These are phyloP conservation scores for Troilus luridus DNA, from an alignment of 2,888 invertebrate species.

Conservation along the genomic window DNA sequence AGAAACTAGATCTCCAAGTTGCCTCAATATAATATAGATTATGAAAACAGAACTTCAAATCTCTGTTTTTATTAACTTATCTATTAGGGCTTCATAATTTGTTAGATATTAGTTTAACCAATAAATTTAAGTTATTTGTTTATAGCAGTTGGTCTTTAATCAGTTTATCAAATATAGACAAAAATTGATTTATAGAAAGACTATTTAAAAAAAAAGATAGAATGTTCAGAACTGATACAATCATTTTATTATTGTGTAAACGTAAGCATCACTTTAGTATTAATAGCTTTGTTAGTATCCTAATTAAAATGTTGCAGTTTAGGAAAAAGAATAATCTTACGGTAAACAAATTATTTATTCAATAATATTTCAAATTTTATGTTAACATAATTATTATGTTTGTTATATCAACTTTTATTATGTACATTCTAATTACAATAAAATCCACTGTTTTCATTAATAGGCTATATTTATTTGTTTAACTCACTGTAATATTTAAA, in stretches of 20 bases:
- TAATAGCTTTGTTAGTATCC: neutral
- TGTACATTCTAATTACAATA: slow-evolving; percentile 13
- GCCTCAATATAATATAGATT: slow-evolving; percentile 11
- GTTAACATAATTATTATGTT: slow-evolving; percentile 41
- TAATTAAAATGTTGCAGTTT: neutral
- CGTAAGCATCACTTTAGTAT: neutral
- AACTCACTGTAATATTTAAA: neutral
- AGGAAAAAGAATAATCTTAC: neutral
- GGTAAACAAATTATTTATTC: slow-evolving; percentile 20
- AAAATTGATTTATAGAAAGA: neutral
- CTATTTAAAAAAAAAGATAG: slow-evolving; percentile 27
- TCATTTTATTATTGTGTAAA: neutral
- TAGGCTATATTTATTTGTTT: neutral
- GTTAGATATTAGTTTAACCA: slow-evolving; percentile 37
- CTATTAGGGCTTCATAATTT: slow-evolving; percentile 26
- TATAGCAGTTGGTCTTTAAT: neutral
- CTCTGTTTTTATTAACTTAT: slow-evolving; percentile 27
- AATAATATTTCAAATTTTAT: slow-evolving; percentile 9
- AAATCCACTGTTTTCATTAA: slow-evolving; percentile 48
- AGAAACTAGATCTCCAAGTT: slow-evolving; percentile 45
- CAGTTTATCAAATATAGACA: neutral
- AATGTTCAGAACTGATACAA: neutral
- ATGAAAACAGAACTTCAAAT: slow-evolving; percentile 19
- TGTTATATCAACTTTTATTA: slow-evolving; percentile 31
- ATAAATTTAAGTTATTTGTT: slow-evolving; percentile 39